Conservation (phyloP, 2,888 invertebrate genomes). For the Barypeithes pellucidus region DNA sequence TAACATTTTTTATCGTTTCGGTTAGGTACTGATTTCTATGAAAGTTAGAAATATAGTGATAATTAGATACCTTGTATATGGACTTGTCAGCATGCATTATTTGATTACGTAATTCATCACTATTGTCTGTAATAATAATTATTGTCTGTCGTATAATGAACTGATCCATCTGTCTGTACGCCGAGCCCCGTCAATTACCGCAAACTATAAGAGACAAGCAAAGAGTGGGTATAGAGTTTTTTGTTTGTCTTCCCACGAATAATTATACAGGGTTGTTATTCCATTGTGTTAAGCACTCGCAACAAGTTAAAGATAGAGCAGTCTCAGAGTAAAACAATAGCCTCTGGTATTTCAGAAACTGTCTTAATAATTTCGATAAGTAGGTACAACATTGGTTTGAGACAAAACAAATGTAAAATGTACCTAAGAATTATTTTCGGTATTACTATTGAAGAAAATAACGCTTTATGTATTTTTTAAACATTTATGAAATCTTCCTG, state of each 20-base stretch:
- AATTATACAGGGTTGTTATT: conserved; percentile 41
- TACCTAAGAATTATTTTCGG: no score
- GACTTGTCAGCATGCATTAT: background rate
- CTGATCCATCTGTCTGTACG: conserved; percentile 28
- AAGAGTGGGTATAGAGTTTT: conserved; percentile 40
- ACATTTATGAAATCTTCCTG: no score
- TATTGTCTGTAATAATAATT: conserved; percentile 28
- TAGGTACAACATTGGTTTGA: no score
- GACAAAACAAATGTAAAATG: no score
- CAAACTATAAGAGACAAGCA: conserved; percentile 35
- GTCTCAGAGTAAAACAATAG: no score
- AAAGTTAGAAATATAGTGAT: no score
- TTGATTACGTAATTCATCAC: conserved; percentile 33
- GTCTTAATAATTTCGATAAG: no score
- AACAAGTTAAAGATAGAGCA: background rate
- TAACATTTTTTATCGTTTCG: no score
- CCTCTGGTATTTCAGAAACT: background rate
- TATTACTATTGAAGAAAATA: no score
- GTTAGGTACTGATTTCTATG: no score
- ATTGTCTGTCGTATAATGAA: conserved; percentile 1
- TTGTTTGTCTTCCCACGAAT: conserved; percentile 45
- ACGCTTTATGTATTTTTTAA: no score
- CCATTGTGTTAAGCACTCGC: conserved; percentile 35
- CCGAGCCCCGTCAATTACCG: conserved; percentile 44
- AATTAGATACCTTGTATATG: no score